Evolutionary conservation across 2,888 invertebrate species (phyloP).

Genomic region (Actias luna): DNA sequence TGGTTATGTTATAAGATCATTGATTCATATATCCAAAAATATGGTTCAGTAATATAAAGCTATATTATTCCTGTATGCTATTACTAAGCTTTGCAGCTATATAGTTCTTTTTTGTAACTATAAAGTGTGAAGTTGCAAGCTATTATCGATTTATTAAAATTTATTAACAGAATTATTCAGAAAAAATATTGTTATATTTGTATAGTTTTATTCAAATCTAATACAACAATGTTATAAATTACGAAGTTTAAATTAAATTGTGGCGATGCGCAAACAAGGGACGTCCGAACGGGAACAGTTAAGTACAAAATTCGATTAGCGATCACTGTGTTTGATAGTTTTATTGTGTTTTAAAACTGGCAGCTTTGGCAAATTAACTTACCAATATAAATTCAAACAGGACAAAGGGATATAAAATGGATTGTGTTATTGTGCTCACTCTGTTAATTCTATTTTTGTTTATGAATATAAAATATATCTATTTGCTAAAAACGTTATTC

Average conservation of each 20-base stretch:
- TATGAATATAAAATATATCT: background rate
- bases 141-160: too few relatives aligned
- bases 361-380: conserved; percentile 19
- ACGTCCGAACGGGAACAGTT: conserved; percentile 30
- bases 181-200: too few relatives aligned
- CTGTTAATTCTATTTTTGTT: conserved; percentile 5
- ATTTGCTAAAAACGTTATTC: too few relatives aligned
- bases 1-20: too few relatives aligned
- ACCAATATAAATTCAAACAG: conserved; percentile 20
- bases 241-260: conserved; percentile 32
- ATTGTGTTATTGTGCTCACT: conserved; percentile 15
- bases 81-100: too few relatives aligned
- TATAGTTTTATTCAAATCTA: background rate
- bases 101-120: too few relatives aligned
- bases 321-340: conserved; percentile 50
- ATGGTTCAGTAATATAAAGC: too few relatives aligned
- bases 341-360: conserved; percentile 43
- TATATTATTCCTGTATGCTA: too few relatives aligned
- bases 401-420: conserved; percentile 18
- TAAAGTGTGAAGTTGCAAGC: too few relatives aligned
- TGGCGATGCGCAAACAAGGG: conserved; percentile 28
- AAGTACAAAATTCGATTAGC: conserved; percentile 53
- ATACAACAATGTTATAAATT: background rate
- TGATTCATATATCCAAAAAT: too few relatives aligned
- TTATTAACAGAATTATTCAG: too few relatives aligned